phyloP scores from a whole-genome alignment of 2,797 vertebrate species.

The Mionectes olivaceus region DNA sequence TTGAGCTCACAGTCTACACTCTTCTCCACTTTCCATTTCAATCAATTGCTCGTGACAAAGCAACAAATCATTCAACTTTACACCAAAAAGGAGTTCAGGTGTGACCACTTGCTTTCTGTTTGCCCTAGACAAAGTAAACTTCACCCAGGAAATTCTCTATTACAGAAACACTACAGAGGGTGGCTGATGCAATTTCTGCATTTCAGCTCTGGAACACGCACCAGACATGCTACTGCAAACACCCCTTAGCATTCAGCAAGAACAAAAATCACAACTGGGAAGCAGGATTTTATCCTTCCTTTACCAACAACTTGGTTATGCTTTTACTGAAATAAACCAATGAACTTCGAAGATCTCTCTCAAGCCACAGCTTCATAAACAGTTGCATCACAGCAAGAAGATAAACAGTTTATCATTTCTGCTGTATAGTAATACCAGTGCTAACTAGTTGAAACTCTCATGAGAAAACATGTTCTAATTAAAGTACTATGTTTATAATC shows the following conservation, averaged over 20 bases:
- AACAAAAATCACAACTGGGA: background rate
- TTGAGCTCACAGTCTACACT: background rate
- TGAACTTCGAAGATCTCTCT: background rate
- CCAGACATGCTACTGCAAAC: background rate
- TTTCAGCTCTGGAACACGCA: fast-evolving
- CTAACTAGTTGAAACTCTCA: background rate
- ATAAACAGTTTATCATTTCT: background rate
- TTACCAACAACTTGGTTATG: background rate
- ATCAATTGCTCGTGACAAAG: background rate
- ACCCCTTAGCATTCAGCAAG: fast-evolving
- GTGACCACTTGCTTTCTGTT: background rate
- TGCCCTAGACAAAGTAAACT: background rate
- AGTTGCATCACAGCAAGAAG: background rate
- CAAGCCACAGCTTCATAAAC: background rate
- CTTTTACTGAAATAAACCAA: background rate
- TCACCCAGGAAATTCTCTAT: background rate
- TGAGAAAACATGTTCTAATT: background rate
- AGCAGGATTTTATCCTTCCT: background rate
- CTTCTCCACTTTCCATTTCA: background rate
- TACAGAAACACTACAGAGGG: background rate
- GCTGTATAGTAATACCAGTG: background rate
- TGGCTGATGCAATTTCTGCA: background rate
- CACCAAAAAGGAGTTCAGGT: background rate
- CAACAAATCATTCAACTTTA: background rate
- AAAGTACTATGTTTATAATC: background rate